Percentiles rank a stretch among this genome's conserved stretches.
Conservation (phyloP, 2,888 invertebrate species). For the Lasioglossum marginatum region DNA sequence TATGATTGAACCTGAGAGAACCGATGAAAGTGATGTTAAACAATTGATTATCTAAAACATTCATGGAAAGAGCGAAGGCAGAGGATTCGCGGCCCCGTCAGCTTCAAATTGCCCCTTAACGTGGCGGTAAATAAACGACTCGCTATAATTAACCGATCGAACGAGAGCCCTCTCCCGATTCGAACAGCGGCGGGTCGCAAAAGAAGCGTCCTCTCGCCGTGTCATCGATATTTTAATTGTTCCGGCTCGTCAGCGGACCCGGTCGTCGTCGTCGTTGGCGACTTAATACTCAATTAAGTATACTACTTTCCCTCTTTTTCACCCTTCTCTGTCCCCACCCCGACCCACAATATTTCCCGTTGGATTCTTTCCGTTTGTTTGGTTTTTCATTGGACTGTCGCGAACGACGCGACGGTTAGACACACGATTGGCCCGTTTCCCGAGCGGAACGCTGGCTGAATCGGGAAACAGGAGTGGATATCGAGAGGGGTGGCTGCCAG, state of each 20-base stretch:
- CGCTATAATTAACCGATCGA: conserved; percentile 36
- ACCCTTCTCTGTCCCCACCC: conserved; percentile 10
- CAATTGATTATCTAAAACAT: neutral
- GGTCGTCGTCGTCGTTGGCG: conserved; percentile 28
- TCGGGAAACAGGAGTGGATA: conserved; percentile 18
- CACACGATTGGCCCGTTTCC: conserved; percentile 12
- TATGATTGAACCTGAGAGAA: neutral
- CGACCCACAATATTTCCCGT: conserved; percentile 27
- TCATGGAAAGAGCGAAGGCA: neutral
- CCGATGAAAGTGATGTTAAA: neutral
- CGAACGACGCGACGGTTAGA: neutral
- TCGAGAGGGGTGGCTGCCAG: conserved; percentile 12
- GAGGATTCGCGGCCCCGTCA: neutral
- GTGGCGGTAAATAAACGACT: neutral
- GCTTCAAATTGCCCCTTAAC: neutral
- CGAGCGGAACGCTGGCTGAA: neutral
- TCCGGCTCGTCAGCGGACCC: conserved; percentile 43
- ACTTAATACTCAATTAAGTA: conserved; percentile 48
- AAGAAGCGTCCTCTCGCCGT: conserved; percentile 30
- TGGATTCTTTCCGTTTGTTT: neutral
- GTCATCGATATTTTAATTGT: conserved; percentile 57
- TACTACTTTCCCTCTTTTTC: conserved; percentile 39
- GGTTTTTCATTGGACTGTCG: neutral
- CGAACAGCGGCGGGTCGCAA: conserved; percentile 35
- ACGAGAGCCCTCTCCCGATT: conserved; percentile 1